phyloP scores from a whole-genome alignment of 2,888 invertebrate genomes.

The Apodemia zela region DNA sequence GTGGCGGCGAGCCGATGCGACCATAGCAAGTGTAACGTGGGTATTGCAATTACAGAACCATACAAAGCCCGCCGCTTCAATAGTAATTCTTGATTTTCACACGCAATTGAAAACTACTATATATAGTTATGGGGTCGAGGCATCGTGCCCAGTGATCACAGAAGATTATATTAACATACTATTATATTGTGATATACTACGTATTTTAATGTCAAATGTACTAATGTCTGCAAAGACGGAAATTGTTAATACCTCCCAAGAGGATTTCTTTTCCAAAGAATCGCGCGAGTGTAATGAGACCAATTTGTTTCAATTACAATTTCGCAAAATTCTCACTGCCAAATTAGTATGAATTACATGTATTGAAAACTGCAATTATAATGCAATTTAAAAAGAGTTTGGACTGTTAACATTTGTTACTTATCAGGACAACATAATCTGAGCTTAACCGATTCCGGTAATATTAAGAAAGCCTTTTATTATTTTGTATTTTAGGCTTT shows the following conservation, averaged over 20 bases:
- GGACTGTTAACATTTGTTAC: conserved; percentile 1
- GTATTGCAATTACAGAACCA: conserved; percentile 54
- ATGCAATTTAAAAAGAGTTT: conserved; percentile 9
- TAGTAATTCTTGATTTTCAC: conserved; percentile 58
- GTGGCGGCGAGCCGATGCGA: conserved; percentile 25
- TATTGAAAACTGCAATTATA: conserved; percentile 13
- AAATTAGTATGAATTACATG: conserved; percentile 12
- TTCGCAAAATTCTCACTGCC: conserved; percentile 18
- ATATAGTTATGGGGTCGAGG: conserved; percentile 29
- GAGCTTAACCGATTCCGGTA: neutral
- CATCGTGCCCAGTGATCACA: conserved; percentile 22
- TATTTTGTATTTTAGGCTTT: too few species aligned
- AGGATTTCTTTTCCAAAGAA: conserved; percentile 9
- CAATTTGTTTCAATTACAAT: conserved; percentile 23
- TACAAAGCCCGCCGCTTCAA: conserved; percentile 48
- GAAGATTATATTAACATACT: conserved; percentile 29
- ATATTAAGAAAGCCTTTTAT: neutral
- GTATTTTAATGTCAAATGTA: conserved; percentile 7
- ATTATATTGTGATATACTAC: conserved; percentile 31
- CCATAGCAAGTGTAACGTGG: conserved; percentile 51
- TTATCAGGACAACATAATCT: neutral
- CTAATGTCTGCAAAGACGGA: neutral
- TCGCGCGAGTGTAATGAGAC: conserved; percentile 14
- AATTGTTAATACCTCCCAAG: conserved; percentile 9
- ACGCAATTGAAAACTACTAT: conserved; percentile 48